Percentiles rank a stretch among this genome's conserved stretches.
Conservation (phyloP, 2,888 invertebrate species). For the Podabrus alpinus region DNA sequence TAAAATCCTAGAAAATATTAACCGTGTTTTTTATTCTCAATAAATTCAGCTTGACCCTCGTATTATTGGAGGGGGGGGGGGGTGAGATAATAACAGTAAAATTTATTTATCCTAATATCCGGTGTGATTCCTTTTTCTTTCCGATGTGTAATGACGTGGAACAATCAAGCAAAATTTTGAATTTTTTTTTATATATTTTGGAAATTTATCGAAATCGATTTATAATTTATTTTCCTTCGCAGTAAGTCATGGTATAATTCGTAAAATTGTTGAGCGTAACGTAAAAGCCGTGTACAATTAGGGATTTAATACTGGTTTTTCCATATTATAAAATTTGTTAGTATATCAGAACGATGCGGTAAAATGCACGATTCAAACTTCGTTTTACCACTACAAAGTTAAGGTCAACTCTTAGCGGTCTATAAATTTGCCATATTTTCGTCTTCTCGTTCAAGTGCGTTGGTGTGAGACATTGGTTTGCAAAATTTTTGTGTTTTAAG, state of each 20-base stretch:
- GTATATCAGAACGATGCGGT: neutral
- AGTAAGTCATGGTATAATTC: neutral
- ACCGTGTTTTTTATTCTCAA: too few species aligned
- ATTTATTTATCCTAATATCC: neutral
- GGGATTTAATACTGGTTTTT: neutral
- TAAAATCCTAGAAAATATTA: too few species aligned
- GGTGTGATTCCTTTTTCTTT: neutral
- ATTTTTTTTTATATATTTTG: neutral
- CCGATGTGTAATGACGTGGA: neutral
- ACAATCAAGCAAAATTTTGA: too few species aligned
- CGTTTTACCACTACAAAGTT: neutral
- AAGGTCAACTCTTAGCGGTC: neutral
- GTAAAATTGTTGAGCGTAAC: too few species aligned
- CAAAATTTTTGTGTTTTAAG: neutral
- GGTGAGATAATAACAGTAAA: too few species aligned
- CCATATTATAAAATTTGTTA: neutral
- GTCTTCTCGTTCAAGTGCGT: neutral
- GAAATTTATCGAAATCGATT: neutral
- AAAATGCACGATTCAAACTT: neutral
- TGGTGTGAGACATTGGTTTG: too few species aligned
- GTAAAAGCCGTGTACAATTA: neutral
- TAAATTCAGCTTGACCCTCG: too few species aligned
- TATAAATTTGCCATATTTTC: neutral
- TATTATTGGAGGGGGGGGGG: too few species aligned
- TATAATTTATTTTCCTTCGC: neutral